A percentile compares a stretch with the other conserved stretches of the same genome.
phyloP scores from a whole-genome alignment of 2,888 invertebrate genomes.

The Aphodius sticticus region DNA sequence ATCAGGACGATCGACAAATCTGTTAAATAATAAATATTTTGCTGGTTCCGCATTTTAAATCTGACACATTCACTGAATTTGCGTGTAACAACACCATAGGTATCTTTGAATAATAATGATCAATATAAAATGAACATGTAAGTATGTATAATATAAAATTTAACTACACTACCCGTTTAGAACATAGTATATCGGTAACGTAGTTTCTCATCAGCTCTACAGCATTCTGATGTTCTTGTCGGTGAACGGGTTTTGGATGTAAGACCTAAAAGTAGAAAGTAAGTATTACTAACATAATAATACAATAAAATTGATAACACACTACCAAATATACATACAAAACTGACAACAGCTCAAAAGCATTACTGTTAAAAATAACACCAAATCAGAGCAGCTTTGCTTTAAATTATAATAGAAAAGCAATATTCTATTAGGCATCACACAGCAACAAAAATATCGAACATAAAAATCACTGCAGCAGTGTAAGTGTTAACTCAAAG shows the following conservation, averaged over 20 bases:
- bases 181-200: slow-evolving; percentile 31
- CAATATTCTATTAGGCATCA: background rate
- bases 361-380: slow-evolving; percentile 13
- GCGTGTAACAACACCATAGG: background rate
- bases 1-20: background rate
- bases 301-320: slow-evolving; percentile 5
- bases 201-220: slow-evolving; percentile 54
- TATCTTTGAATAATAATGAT: background rate
- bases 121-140: slow-evolving; percentile 8
- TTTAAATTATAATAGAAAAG: slow-evolving; percentile 10
- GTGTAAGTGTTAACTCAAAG: background rate
- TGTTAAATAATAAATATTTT: background rate
- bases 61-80: background rate
- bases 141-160: slow-evolving; percentile 24
- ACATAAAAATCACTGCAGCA: background rate
- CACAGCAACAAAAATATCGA: background rate
- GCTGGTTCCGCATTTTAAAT: background rate
- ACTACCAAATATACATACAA: slow-evolving; percentile 15
- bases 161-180: slow-evolving; percentile 37
- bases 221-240: slow-evolving; percentile 72
- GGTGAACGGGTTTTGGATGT: slow-evolving; percentile 72
- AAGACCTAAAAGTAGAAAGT: slow-evolving; percentile 64
- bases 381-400: slow-evolving; percentile 8
- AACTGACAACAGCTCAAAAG: background rate
- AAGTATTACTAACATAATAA: too few relatives aligned